phyloP scores from a whole-genome alignment of 2,888 invertebrate genomes.

The Tenthredo amoena region DNA sequence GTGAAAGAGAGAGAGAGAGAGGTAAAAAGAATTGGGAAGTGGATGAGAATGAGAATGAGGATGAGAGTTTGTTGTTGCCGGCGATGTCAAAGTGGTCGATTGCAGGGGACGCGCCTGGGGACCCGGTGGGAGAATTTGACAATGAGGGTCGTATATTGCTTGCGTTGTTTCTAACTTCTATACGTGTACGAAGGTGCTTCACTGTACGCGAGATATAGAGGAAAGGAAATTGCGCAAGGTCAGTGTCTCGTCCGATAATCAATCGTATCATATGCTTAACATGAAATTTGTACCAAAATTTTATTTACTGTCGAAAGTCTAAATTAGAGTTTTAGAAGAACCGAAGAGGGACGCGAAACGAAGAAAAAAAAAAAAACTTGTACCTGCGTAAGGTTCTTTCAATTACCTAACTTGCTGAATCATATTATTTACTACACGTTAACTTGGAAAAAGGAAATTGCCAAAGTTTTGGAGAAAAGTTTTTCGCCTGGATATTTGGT shows the following conservation, averaged over 20 bases:
- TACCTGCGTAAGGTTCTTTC: background rate
- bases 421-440: slow-evolving; percentile 15
- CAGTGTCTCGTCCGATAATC: background rate
- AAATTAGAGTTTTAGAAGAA: background rate
- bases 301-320: background rate
- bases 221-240: slow-evolving; percentile 8
- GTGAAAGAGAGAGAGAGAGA: background rate
- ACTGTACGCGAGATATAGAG: background rate
- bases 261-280: background rate
- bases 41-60: background rate
- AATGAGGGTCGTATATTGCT: background rate
- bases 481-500: background rate
- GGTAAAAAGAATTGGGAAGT: slow-evolving; percentile 12
- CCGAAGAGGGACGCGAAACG: background rate
- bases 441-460: slow-evolving; percentile 5
- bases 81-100: slow-evolving; percentile 7
- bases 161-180: background rate
- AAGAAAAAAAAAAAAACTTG: background rate
- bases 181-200: background rate
- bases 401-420: slow-evolving; percentile 32
- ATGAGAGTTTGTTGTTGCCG: slow-evolving; percentile 27
- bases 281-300: background rate
- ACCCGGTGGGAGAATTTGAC: too few relatives aligned
- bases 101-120: background rate
- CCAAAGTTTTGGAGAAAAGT: slow-evolving; percentile 19